These are phyloP conservation scores for Conus betulinus DNA, from an alignment of 1,140 invertebrate genomes.

Conservation along the genomic window DNA sequence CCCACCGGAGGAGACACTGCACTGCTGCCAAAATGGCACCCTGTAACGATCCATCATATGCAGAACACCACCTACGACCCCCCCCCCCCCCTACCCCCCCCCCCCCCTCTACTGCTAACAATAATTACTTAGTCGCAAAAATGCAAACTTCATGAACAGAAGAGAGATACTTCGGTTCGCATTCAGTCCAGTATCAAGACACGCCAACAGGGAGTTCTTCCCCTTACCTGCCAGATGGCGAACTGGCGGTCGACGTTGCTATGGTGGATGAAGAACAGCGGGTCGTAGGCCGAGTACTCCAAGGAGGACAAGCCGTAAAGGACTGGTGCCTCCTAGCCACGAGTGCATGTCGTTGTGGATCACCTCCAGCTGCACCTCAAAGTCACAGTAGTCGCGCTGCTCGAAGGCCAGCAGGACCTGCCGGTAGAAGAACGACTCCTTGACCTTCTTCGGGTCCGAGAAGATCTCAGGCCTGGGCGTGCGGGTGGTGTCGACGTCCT, in stretches of 20 bases:
- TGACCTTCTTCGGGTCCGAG: constrained; percentile 34
- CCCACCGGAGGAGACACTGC: too few relatives aligned
- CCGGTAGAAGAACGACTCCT: constrained; percentile 45
- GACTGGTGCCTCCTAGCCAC: constrained; percentile 41
- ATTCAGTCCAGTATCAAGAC: too few relatives aligned
- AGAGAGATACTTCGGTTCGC: too few relatives aligned
- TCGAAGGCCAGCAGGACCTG: constrained; percentile 41
- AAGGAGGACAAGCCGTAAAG: constrained; percentile 43
- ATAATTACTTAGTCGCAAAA: too few relatives aligned
- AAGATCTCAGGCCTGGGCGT: constrained; percentile 39
- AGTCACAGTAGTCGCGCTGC: constrained; percentile 46
- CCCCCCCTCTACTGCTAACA: too few relatives aligned
- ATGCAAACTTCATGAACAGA: too few relatives aligned
- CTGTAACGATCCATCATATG: too few relatives aligned
- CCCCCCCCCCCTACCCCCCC: too few relatives aligned
- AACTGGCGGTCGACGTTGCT: constrained; percentile 45
- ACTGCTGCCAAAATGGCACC: too few relatives aligned
- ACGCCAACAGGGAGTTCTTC: too few relatives aligned
- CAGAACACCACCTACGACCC: too few relatives aligned
- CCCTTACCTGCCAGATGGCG: constrained; percentile 44
- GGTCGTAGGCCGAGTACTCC: constrained; percentile 50
- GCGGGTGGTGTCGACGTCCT: constrained; percentile 27
- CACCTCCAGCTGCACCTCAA: constrained; percentile 50
- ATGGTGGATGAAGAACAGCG: constrained; percentile 50
- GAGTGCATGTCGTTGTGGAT: constrained; percentile 51